phyloP scores from a whole-genome alignment of 64 coral and sea anemone genomes.

The Dendronephthya gigantea region DNA sequence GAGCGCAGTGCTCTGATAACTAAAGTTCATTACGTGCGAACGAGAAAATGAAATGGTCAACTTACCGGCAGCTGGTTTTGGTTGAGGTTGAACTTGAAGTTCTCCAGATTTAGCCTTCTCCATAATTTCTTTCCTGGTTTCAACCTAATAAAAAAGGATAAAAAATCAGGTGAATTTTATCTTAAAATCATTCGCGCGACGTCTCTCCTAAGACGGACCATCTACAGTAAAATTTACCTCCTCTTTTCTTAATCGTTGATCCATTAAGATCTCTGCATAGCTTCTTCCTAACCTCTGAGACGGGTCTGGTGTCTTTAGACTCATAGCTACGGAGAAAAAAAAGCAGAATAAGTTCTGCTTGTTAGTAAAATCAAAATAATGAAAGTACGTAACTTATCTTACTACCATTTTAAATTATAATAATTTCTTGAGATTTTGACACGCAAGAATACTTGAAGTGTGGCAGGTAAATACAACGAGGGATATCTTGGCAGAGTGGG shows the following conservation, averaged over 20 bases:
- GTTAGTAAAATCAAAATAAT: neutral
- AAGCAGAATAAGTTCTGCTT: slow-evolving; percentile 2
- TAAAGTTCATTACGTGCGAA: too few species aligned
- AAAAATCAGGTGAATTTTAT: too few species aligned
- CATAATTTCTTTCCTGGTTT: neutral
- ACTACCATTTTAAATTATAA: neutral
- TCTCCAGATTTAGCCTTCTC: neutral
- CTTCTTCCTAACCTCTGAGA: neutral
- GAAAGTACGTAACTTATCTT: neutral
- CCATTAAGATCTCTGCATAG: neutral
- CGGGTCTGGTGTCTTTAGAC: neutral
- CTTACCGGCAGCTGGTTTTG: neutral
- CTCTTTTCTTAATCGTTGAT: neutral
- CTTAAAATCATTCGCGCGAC: too few species aligned
- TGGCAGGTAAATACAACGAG: neutral
- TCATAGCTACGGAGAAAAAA: neutral
- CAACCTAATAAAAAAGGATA: neutral
- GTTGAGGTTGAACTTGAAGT: neutral
- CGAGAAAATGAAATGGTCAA: too few species aligned
- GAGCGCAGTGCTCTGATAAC: too few species aligned
- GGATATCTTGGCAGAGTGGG: neutral
- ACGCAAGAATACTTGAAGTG: neutral
- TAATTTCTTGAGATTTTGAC: neutral
- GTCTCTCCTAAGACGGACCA: neutral
- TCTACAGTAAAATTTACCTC: neutral